Conservation (phyloP, 2,113 vertebrate genomes). For the Myotis davidii region DNA sequence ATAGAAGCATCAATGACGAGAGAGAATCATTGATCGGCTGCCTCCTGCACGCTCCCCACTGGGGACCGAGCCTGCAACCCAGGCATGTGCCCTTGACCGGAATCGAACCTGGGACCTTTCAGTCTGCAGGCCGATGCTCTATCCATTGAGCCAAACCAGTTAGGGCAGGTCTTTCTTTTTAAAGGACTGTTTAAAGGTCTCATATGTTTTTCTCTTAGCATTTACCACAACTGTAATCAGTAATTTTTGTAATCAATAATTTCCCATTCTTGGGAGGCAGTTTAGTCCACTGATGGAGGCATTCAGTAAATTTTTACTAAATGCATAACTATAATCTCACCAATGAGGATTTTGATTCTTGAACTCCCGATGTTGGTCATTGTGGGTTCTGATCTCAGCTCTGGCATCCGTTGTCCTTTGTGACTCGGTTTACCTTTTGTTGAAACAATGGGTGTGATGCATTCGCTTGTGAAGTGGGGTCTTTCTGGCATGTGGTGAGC, state of each 20-base stretch:
- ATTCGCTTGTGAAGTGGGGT: not conserved
- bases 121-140: too few species aligned
- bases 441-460: not conserved
- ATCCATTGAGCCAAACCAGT: too few species aligned
- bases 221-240: not conserved
- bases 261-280: not conserved
- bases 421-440: not conserved
- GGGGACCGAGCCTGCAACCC: too few species aligned
- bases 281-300: not conserved
- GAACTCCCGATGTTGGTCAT: not conserved
- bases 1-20: too few species aligned
- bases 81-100: too few species aligned
- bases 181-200: not conserved
- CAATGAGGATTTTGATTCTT: not conserved
- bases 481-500: too few species aligned
- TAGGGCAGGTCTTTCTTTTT: not conserved
- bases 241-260: not conserved
- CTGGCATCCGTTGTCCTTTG: not conserved
- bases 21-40: too few species aligned
- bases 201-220: rapidly evolving
- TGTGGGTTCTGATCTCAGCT: not conserved
- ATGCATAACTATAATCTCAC: not conserved
- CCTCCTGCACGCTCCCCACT: too few species aligned
- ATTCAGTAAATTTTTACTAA: not conserved
- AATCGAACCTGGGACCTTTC: too few species aligned